Conservation (phyloP, 2,797 vertebrate species). For the Spinus olivaceus region DNA sequence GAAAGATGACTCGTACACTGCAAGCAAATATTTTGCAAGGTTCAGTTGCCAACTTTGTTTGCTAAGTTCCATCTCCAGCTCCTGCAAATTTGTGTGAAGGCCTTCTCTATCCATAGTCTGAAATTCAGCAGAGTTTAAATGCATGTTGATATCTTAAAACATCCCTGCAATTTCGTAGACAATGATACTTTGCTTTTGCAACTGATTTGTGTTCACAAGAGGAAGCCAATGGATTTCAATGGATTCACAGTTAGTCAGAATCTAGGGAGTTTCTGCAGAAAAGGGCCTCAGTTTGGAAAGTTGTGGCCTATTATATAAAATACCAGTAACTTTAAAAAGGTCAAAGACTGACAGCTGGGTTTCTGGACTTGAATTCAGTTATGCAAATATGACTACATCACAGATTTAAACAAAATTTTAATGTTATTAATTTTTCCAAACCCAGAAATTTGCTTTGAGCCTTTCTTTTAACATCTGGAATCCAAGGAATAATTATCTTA, state of each 20-base stretch:
- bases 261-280: neutral
- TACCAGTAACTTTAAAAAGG: neutral
- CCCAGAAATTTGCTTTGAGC: neutral
- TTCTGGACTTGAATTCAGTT: neutral
- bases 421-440: neutral
- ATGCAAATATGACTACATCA: neutral
- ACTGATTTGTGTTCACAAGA: neutral
- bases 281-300: neutral
- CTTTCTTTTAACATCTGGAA: neutral
- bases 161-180: neutral
- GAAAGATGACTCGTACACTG: neutral
- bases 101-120: neutral
- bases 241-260: neutral
- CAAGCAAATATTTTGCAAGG: neutral
- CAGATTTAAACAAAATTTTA: neutral
- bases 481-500: slow-evolving; percentile 5
- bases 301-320: neutral
- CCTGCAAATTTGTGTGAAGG: neutral
- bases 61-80: neutral
- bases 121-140: neutral
- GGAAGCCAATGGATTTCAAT: neutral
- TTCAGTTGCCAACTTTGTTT: neutral
- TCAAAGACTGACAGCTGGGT: neutral
- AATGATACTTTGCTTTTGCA: neutral
- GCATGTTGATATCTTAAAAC: neutral